These are phyloP conservation scores for Drosophila silvestris DNA, from an alignment of 2,888 invertebrate species.

Conservation along the genomic window DNA sequence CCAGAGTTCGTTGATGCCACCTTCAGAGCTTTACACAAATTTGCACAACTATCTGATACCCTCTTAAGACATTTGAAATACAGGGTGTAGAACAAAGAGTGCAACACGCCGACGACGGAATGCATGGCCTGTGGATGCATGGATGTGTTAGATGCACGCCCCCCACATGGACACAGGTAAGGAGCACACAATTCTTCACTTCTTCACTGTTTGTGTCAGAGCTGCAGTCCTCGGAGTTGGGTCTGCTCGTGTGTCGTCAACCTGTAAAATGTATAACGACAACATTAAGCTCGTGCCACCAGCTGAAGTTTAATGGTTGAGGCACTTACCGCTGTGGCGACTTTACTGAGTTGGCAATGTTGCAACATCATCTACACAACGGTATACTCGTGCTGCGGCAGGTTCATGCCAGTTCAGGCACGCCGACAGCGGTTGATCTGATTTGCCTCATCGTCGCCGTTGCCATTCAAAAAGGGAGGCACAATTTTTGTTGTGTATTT, in stretches of 20 bases:
- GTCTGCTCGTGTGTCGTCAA: slow-evolving; percentile 64
- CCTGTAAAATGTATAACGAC: slow-evolving; percentile 80
- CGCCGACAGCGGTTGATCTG: slow-evolving; percentile 65
- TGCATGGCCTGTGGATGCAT: slow-evolving; percentile 68
- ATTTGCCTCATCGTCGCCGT: slow-evolving; percentile 56
- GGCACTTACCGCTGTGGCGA: slow-evolving; percentile 44
- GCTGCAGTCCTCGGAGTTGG: slow-evolving; percentile 9
- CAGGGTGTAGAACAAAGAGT: slow-evolving; percentile 27
- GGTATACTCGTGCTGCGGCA: slow-evolving; percentile 64
- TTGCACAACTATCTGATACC: neutral
- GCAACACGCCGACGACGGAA: slow-evolving; percentile 58
- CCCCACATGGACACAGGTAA: slow-evolving; percentile 52
- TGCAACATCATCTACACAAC: slow-evolving; percentile 69
- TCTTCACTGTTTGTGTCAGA: slow-evolving; percentile 24
- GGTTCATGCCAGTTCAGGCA: slow-evolving; percentile 71
- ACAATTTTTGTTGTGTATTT: slow-evolving; percentile 1
- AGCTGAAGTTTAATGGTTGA: slow-evolving; percentile 56
- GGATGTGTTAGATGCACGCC: slow-evolving; percentile 55
- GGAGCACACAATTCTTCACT: slow-evolving; percentile 19
- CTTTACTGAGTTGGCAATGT: slow-evolving; percentile 44
- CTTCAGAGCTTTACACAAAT: neutral
- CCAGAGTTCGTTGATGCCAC: neutral
- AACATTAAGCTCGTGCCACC: slow-evolving; percentile 80
- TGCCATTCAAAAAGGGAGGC: slow-evolving; percentile 22
- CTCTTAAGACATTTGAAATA: neutral